Conservation (phyloP, 2,113 vertebrate genomes). For the Xiphophorus hellerii region DNA sequence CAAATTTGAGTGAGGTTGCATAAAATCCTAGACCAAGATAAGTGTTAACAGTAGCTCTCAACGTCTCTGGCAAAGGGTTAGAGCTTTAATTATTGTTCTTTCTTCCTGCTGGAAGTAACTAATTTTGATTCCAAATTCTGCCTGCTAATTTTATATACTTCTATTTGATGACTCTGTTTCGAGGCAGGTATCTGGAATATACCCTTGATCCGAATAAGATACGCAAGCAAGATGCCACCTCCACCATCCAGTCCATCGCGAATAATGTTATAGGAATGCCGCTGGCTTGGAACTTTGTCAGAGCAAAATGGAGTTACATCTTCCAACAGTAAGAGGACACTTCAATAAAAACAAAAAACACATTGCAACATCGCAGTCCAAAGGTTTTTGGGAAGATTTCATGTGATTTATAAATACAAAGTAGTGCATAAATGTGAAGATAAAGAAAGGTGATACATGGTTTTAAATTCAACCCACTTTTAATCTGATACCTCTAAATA, state of each 20-base stretch:
- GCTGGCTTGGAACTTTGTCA: slow-evolving; percentile 91
- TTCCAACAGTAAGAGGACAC: slow-evolving; percentile 82
- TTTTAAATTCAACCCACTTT: not conserved
- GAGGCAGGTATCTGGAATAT: slow-evolving; percentile 87
- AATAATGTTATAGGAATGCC: slow-evolving; percentile 84
- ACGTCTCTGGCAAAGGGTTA: too few relatives aligned
- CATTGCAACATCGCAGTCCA: not conserved
- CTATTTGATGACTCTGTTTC: not conserved
- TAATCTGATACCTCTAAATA: too few relatives aligned
- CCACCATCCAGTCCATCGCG: slow-evolving; percentile 86
- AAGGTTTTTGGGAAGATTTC: not conserved
- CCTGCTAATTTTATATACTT: too few relatives aligned
- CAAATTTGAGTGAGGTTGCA: not conserved
- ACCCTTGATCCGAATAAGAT: slow-evolving; percentile 83
- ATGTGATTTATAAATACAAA: not conserved
- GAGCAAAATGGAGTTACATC: slow-evolving; percentile 83
- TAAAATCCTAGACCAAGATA: not conserved
- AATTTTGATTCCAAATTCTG: not conserved
- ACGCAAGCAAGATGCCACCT: slow-evolving; percentile 88
- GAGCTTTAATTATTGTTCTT: not conserved
- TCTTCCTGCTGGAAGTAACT: not conserved
- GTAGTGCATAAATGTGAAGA: not conserved
- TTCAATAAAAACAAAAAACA: not conserved
- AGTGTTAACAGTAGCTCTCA: too few relatives aligned
- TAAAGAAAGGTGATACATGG: not conserved